A percentile compares a stretch with the other conserved stretches of the same genome.
Conservation (phyloP, 2,888 invertebrate genomes). For the Yponomeuta evonymella region DNA sequence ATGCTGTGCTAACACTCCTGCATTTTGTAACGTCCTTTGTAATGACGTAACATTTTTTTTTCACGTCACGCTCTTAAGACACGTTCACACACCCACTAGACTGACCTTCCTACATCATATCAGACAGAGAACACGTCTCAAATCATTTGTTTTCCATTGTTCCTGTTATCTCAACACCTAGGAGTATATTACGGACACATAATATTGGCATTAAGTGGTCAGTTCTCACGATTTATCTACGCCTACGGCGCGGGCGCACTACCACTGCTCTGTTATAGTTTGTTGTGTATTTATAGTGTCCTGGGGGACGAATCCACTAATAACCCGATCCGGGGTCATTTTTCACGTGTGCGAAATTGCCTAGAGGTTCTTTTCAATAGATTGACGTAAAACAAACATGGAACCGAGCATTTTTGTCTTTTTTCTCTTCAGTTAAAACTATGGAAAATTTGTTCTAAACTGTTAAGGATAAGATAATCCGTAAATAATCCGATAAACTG, state of each 20-base stretch:
- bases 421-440: no score
- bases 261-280: background rate
- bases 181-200: background rate
- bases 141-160: slow-evolving; percentile 12
- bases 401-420: no score
- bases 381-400: no score
- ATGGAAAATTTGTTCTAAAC: no score
- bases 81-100: background rate
- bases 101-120: background rate
- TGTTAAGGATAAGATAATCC: no score
- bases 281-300: background rate
- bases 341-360: no score
- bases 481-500: no score
- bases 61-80: background rate
- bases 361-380: no score
- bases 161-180: slow-evolving; percentile 13
- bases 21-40: no score
- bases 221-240: slow-evolving; percentile 11
- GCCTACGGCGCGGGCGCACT: background rate
- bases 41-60: slow-evolving; percentile 4
- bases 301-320: background rate
- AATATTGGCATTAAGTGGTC: slow-evolving; percentile 11
- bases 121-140: background rate
- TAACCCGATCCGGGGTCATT: no score
- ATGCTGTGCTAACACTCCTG: no score